Evolutionary conservation across 2,797 vertebrate species (phyloP).

Genomic region (Psittacula derbiana): DNA sequence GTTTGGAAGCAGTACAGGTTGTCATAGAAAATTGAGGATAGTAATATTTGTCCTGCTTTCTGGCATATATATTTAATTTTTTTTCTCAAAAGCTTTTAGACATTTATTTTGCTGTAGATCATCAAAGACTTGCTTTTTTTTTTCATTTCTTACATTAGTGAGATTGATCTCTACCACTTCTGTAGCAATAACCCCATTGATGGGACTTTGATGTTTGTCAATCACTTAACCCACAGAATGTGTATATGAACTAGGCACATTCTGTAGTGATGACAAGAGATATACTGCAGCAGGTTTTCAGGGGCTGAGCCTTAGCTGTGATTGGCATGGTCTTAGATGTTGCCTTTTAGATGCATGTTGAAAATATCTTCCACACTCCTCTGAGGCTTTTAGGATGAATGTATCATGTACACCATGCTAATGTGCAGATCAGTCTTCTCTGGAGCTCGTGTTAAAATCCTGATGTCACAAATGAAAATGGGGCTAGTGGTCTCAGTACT

Average conservation of each 20-base stretch:
- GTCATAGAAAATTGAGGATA: conserved; percentile 17
- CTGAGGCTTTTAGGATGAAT: background rate
- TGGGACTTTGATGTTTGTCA: background rate
- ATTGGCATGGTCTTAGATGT: background rate
- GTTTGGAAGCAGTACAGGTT: background rate
- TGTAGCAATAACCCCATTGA: background rate
- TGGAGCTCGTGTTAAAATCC: background rate
- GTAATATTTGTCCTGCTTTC: conserved; percentile 28
- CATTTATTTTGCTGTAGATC: background rate
- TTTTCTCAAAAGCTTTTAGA: conserved; percentile 26
- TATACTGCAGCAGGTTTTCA: background rate
- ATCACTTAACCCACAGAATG: background rate
- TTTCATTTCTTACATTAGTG: background rate
- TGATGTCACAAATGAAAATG: background rate
- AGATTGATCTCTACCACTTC: background rate
- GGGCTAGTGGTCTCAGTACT: background rate
- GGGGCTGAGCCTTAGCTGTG: background rate
- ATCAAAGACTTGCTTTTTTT: background rate
- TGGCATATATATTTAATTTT: background rate
- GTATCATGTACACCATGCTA: background rate
- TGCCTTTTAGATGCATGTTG: too few species aligned
- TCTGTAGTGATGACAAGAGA: background rate
- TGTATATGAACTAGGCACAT: background rate
- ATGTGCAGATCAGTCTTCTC: background rate
- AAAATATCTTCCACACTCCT: background rate